These are phyloP conservation scores for Chorisops tibialis DNA, from an alignment of 2,888 invertebrate species.

Conservation along the genomic window DNA sequence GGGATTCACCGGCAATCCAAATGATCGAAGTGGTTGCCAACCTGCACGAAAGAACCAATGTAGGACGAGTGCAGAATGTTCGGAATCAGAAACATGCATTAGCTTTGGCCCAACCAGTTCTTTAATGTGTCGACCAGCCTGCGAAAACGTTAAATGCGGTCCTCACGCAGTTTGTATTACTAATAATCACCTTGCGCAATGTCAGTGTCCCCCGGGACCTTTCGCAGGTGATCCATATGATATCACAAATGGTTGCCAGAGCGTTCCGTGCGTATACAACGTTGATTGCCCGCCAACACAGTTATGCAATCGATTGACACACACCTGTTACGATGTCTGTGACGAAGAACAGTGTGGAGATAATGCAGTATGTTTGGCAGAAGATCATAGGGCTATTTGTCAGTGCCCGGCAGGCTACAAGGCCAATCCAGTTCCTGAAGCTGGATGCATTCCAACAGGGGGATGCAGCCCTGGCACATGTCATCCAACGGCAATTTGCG, in stretches of 20 bases:
- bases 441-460: constrained; percentile 70
- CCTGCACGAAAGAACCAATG: constrained; percentile 72
- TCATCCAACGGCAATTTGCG: constrained; percentile 76
- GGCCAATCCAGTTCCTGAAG: constrained; percentile 79
- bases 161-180: constrained; percentile 84
- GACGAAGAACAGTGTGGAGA: constrained; percentile 78
- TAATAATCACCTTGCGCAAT: constrained; percentile 85
- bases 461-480: constrained; percentile 76
- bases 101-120: constrained; percentile 57
- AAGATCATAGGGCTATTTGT: constrained; percentile 77
- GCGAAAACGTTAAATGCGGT: constrained; percentile 74
- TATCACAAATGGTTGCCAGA: constrained; percentile 67
- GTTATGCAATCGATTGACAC: constrained; percentile 77
- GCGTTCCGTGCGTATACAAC: constrained; percentile 83
- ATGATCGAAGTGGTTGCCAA: constrained; percentile 83
- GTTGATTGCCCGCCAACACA: constrained; percentile 76
- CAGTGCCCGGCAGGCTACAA: constrained; percentile 82
- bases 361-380: constrained; percentile 84
- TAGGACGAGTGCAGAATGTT: constrained; percentile 73
- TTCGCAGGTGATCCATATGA: constrained; percentile 85
- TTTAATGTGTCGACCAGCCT: constrained; percentile 72
- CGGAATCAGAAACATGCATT: constrained; percentile 77
- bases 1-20: constrained; percentile 85
- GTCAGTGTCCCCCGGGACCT: constrained; percentile 84
- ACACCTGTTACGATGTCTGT: constrained; percentile 79